These are phyloP conservation scores for Acanthisitta chloris DNA, from an alignment of 2,113 vertebrate species.

Conservation along the genomic window DNA sequence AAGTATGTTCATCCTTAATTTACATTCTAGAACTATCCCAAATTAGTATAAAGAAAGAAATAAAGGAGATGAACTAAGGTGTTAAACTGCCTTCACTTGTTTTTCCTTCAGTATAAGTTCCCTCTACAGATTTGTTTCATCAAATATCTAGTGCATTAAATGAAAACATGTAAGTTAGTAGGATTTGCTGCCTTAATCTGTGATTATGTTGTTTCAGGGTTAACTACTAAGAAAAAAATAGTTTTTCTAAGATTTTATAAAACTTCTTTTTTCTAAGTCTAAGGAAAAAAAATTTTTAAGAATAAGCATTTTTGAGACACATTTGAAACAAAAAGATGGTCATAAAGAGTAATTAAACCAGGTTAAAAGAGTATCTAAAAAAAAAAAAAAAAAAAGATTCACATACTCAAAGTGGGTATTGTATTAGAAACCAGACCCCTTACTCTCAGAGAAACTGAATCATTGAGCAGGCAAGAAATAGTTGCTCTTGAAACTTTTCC, in stretches of 20 bases:
- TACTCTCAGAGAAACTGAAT: slow-evolving; percentile 19
- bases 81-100: not conserved
- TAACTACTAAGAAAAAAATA: not conserved
- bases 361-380: not conserved
- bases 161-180: not conserved
- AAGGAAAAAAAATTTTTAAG: not conserved
- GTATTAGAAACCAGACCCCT: not conserved
- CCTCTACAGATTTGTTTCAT: not conserved
- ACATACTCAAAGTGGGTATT: not conserved
- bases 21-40: not conserved
- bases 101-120: not conserved
- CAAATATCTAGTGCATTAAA: not conserved
- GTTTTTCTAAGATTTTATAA: not conserved
- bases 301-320: not conserved
- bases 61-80: not conserved
- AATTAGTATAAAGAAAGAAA: not conserved
- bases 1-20: not conserved
- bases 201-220: not conserved
- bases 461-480: slow-evolving; percentile 1
- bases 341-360: not conserved
- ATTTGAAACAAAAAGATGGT: not conserved
- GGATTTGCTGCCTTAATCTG: not conserved
- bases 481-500: slow-evolving; percentile 28
- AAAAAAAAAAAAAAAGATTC: not conserved
- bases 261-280: not conserved